Percentiles rank a stretch among this genome's conserved stretches.
Conservation (phyloP, 2,797 vertebrate genomes). For the Alauda arvensis region DNA sequence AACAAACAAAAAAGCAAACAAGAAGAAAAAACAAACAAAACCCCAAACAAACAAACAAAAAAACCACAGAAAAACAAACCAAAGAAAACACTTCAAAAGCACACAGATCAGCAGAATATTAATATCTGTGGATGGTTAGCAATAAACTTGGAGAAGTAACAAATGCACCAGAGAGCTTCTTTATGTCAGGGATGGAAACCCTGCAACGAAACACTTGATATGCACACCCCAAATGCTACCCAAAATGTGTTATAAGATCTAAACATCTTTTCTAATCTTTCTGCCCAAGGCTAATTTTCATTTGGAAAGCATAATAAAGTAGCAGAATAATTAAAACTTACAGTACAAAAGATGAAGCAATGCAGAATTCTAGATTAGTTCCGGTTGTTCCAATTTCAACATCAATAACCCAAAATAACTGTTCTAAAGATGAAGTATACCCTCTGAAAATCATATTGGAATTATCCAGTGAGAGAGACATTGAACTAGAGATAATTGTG, state of each 20-base stretch:
- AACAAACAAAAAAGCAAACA: not conserved
- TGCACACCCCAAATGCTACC: not conserved
- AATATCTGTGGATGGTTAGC: constrained; percentile 9
- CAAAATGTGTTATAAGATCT: not conserved
- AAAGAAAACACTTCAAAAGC: not conserved
- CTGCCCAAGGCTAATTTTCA: constrained; percentile 1
- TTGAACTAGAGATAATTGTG: constrained; percentile 14
- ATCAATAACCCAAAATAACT: not conserved
- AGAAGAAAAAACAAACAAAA: not conserved
- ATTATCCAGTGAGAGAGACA: not conserved
- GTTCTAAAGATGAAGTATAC: constrained; percentile 23
- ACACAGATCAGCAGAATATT: not conserved
- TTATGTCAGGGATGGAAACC: not conserved
- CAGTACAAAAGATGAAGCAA: constrained; percentile 29
- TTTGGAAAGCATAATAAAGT: constrained; percentile 14
- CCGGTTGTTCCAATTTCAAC: constrained; percentile 26
- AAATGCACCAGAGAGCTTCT: not conserved
- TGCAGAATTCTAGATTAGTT: constrained; percentile 32
- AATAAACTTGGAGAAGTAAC: constrained; percentile 4
- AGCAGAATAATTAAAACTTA: constrained; percentile 48
- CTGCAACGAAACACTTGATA: not conserved
- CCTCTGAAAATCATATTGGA: constrained; percentile 24
- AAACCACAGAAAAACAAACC: too few relatives aligned
- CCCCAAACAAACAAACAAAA: not conserved
- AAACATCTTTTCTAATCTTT: constrained; percentile 30